Evolutionary conservation across 2,113 vertebrate species (phyloP).

Genomic region (Eolophus roseicapilla): DNA sequence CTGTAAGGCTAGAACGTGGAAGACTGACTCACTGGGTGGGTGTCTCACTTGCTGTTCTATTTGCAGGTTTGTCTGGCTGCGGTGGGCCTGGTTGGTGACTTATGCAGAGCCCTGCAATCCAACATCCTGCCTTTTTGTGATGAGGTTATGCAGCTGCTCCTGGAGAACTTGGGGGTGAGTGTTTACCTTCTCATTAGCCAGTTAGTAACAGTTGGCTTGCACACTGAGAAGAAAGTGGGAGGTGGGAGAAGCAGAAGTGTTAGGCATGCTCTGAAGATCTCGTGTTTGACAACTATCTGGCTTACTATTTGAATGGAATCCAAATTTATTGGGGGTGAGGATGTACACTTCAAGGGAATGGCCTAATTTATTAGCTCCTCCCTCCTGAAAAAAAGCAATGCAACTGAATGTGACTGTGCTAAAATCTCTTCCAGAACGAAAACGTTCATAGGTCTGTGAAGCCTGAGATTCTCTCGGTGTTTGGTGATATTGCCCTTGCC

Average conservation of each 20-base stretch:
- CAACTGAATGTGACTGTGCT: background rate
- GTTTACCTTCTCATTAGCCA: background rate
- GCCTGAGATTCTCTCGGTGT: constrained; percentile 96
- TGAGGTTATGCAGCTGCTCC: constrained; percentile 95
- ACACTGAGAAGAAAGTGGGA: background rate
- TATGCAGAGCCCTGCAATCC: constrained; percentile 91
- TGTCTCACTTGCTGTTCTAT: background rate
- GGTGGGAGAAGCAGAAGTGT: constrained; percentile 37
- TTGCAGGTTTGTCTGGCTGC: constrained; percentile 95
- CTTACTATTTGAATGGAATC: background rate
- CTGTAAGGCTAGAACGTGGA: background rate
- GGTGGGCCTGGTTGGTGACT: constrained; percentile 93
- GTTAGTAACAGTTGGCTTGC: constrained; percentile 19
- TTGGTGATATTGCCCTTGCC: constrained; percentile 95
- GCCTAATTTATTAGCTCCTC: background rate
- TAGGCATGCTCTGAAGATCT: background rate
- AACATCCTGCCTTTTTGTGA: constrained; percentile 97
- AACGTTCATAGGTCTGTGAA: constrained; percentile 98
- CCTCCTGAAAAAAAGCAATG: background rate
- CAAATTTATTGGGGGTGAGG: background rate
- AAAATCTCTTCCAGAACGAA: constrained; percentile 83
- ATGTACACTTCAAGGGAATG: background rate
- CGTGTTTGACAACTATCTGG: constrained; percentile 7
- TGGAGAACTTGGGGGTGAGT: constrained; percentile 97
- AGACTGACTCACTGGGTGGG: background rate